phyloP scores from a whole-genome alignment of 2,888 invertebrate genomes.

The Oeneis ivallda region DNA sequence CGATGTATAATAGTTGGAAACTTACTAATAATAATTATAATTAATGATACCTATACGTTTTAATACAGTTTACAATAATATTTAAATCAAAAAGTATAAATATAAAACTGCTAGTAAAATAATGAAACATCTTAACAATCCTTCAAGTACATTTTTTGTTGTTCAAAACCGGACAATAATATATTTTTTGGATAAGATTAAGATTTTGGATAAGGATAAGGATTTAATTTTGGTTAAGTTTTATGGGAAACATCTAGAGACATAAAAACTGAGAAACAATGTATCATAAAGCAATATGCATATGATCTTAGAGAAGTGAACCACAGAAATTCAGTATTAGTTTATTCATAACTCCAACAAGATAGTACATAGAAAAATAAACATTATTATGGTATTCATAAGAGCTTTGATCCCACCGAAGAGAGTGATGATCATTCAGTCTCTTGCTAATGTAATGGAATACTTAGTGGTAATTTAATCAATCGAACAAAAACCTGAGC shows the following conservation, averaged over 20 bases:
- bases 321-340: constrained; percentile 5
- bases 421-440: neutral
- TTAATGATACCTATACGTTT: too few species aligned
- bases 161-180: neutral
- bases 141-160: neutral
- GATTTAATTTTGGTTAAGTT: neutral
- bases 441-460: constrained; percentile 31
- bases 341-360: constrained; percentile 7
- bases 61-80: too few species aligned
- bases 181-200: neutral
- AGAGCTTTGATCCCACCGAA: neutral
- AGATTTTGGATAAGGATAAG: neutral
- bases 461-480: constrained; percentile 38
- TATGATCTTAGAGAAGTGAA: constrained; percentile 8
- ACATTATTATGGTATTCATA: neutral
- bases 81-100: too few species aligned
- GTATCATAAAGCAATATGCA: constrained; percentile 6
- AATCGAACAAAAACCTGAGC: constrained; percentile 41
- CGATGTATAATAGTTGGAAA: too few species aligned
- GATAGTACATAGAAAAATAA: neutral
- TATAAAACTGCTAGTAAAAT: too few species aligned
- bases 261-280: constrained; percentile 1
- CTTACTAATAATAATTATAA: too few species aligned
- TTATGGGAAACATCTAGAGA: neutral
- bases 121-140: neutral